Evolutionary conservation across 2,113 vertebrate species (phyloP).

Genomic region (Accipiter cooperii): DNA sequence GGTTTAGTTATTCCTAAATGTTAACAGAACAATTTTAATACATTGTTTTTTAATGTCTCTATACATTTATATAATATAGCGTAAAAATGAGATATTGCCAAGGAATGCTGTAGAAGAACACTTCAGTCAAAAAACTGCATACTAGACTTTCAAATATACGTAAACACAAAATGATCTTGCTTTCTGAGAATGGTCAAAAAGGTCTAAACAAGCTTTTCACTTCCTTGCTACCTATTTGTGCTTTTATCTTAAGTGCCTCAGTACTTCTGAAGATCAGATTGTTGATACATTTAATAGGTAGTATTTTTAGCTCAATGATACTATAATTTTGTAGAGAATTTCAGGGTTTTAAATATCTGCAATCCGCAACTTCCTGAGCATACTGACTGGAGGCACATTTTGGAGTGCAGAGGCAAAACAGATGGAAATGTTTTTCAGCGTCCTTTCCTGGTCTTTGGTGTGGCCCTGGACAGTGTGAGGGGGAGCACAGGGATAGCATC

Average conservation of each 20-base stretch:
- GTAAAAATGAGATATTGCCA: neutral
- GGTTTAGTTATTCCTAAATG: neutral
- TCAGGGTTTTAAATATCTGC: neutral
- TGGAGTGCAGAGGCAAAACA: neutral
- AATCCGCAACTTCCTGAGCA: neutral
- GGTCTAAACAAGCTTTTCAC: neutral
- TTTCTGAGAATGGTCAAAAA: neutral
- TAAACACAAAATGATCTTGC: neutral
- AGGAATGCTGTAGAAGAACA: neutral
- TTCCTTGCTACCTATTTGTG: neutral
- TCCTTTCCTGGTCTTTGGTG: neutral
- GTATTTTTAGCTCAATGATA: neutral
- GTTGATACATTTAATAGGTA: neutral
- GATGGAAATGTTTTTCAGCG: rapidly evolving
- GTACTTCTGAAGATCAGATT: neutral
- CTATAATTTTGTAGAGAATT: neutral
- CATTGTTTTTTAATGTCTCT: neutral
- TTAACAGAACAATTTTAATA: neutral
- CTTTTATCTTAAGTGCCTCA: neutral
- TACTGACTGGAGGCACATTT: neutral
- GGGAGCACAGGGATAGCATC: neutral
- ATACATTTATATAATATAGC: neutral
- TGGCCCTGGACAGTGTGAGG: neutral
- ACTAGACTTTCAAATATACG: neutral
- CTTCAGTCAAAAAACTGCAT: neutral